Conservation (phyloP, 1,140 invertebrate genomes). For the Gonioctena quinquepunctata region DNA sequence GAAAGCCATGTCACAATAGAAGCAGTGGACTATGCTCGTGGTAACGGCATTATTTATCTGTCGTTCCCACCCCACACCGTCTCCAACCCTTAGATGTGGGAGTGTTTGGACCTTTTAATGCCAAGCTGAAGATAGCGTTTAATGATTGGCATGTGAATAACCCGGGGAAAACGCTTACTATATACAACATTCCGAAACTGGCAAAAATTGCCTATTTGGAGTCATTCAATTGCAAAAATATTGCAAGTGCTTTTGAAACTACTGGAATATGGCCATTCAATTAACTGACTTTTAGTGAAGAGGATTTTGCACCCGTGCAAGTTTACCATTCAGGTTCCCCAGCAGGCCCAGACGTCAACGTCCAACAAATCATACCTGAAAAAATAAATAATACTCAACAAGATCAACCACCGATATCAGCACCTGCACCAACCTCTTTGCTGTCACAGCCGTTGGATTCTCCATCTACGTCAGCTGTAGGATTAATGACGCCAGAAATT, state of each 20-base stretch:
- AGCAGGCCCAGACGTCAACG: too few relatives aligned
- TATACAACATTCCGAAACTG: slow-evolving; percentile 44
- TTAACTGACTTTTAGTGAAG: slow-evolving; percentile 19
- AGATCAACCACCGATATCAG: too few relatives aligned
- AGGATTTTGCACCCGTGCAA: slow-evolving; percentile 32
- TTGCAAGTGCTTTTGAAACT: slow-evolving; percentile 22
- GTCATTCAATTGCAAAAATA: slow-evolving; percentile 28
- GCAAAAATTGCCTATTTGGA: slow-evolving; percentile 23
- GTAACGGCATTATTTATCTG: slow-evolving; percentile 52
- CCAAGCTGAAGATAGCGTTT: slow-evolving; percentile 52
- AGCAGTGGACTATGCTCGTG: slow-evolving; percentile 32
- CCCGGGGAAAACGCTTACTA: slow-evolving; percentile 43
- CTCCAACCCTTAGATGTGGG: slow-evolving; percentile 53
- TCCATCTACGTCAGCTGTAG: too few relatives aligned
- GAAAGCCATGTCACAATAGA: slow-evolving; percentile 18
- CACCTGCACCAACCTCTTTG: too few relatives aligned
- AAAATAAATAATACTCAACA: too few relatives aligned
- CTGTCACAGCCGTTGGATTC: too few relatives aligned
- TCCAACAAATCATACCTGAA: too few relatives aligned
- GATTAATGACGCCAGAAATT: too few relatives aligned
- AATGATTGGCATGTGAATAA: slow-evolving; percentile 43
- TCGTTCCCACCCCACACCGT: slow-evolving; percentile 49
- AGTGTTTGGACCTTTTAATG: slow-evolving; percentile 48
- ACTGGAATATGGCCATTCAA: slow-evolving; percentile 28
- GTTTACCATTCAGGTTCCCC: too few relatives aligned